These are phyloP conservation scores for Myathropa florea DNA, from an alignment of 2,888 invertebrate species.

Conservation along the genomic window DNA sequence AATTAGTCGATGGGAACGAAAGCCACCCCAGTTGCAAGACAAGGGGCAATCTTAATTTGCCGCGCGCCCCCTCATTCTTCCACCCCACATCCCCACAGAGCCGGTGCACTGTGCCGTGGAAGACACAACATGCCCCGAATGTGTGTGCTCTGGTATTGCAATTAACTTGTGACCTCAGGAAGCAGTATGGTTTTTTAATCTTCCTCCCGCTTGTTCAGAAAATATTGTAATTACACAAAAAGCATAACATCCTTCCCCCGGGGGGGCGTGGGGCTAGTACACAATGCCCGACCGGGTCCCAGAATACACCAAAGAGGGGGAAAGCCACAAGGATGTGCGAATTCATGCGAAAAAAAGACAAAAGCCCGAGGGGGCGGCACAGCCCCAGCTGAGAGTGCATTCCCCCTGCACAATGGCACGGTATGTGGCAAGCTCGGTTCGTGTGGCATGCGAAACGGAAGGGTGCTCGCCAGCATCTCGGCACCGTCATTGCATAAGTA, in stretches of 20 bases:
- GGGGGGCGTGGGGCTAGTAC: not conserved
- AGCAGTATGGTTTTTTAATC: conserved; percentile 10
- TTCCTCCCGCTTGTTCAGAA: conserved; percentile 33
- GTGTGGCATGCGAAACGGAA: conserved; percentile 13
- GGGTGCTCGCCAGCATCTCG: not conserved
- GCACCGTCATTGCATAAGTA: conserved; percentile 30
- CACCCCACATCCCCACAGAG: not conserved
- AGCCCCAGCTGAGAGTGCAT: not conserved
- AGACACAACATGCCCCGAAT: conserved; percentile 24
- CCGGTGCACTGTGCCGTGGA: not conserved
- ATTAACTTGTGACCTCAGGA: conserved; percentile 44
- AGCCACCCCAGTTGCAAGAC: conserved; percentile 18
- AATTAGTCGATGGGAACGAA: conserved; percentile 26
- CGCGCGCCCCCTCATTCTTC: not conserved
- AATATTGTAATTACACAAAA: conserved; percentile 55
- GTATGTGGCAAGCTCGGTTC: not conserved
- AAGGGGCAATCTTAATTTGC: conserved; percentile 12
- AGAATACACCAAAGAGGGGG: conserved; percentile 11
- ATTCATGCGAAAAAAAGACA: conserved; percentile 33
- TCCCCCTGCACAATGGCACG: conserved; percentile 13
- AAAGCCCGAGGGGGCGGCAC: conserved; percentile 15
- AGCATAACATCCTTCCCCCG: conserved; percentile 47
- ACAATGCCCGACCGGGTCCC: conserved; percentile 9
- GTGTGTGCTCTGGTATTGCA: conserved; percentile 4
- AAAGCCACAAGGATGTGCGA: conserved; percentile 25